Percentiles rank a stretch among this genome's conserved stretches.
These are phyloP conservation scores for Albula glossodonta DNA, from an alignment of 2,113 vertebrate genomes.

Conservation along the genomic window DNA sequence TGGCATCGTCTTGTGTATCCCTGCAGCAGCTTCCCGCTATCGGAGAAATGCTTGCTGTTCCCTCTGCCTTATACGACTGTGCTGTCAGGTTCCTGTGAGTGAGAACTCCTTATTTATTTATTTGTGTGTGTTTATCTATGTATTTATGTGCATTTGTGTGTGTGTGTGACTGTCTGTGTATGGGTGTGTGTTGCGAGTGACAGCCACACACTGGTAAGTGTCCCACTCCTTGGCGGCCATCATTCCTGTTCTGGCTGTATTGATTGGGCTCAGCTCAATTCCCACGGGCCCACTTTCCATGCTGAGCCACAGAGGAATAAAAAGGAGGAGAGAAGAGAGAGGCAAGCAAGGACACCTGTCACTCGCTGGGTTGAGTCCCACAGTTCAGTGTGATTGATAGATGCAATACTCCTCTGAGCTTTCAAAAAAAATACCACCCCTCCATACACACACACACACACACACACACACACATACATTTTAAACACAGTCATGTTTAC, in stretches of 20 bases:
- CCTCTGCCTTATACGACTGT: constrained; percentile 28
- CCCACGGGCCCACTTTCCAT: background rate
- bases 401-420: constrained; percentile 23
- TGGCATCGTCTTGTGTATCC: constrained; percentile 28
- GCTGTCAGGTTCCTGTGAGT: constrained; percentile 23
- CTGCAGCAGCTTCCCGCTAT: constrained; percentile 22
- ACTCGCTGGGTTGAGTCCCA: constrained; percentile 42
- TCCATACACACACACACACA: constrained; percentile 15
- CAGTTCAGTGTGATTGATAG: constrained; percentile 58
- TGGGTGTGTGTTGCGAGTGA: background rate
- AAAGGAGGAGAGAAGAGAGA: constrained; percentile 40
- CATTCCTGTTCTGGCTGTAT: constrained; percentile 36
- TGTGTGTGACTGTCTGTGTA: background rate
- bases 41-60: constrained; percentile 21
- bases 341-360: constrained; percentile 65
- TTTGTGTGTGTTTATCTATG: background rate
- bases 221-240: constrained; percentile 47
- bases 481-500: too few relatives aligned
- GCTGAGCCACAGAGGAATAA: background rate
- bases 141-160: background rate
- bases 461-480: constrained; percentile 49
- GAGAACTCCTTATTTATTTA: background rate
- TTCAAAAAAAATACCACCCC: constrained; percentile 11
- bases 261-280: constrained; percentile 29
- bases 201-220: constrained; percentile 19